Evolutionary conservation across 2,797 vertebrate genomes (phyloP), one percentile per base, ranked within the genome.

Genomic region (Mus minutoides): DNA sequence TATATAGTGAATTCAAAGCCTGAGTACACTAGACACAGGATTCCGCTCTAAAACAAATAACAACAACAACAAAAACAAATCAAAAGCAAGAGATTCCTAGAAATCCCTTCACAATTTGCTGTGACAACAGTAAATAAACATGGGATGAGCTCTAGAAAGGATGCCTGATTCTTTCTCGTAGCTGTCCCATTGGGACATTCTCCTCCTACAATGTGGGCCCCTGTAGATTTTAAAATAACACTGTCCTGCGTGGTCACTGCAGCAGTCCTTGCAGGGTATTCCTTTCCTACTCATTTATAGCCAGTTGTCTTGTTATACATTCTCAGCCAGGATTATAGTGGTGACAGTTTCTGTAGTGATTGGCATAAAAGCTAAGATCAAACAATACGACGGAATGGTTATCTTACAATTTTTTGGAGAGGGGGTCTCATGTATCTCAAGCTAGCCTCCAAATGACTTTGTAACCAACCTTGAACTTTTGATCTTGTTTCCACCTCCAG

Each of bases 351-450:
- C 75, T 67, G 17, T n/a, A 86, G n/a, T 8, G 24, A 96, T 14
- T 71, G 77, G 56, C 69, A 90, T 69, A 94, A 67, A 94, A 95
- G 94, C 62, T 64, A 84, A 85, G 71, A 91, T 69, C 79, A 86
- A 77, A 75, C 16, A 94, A 67, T 79, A 90, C 77, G 31, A 69
- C n/a, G 8, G 3, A 52, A 85, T 13, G n/a, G 46, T 67, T 62
- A 69, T 40, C n/a, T 54, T 52, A 17, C 2, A 52, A 12, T 37
- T 71, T 87, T 54, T 69, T 52, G n/a, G 49, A 17, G 62, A 71
- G 52, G 56, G 14, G 69, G n/a, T 22, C 86, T 56, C 46, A 67
- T 22, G 67, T 40, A 75, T 34, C 6, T 14, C 37, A 71, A 49
- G 49, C 49, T 73, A 14, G n/a, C n/a, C 85, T 54, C 40, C 40